Conservation (phyloP, 1,140 invertebrate genomes). For the Drosophila obscura region DNA sequence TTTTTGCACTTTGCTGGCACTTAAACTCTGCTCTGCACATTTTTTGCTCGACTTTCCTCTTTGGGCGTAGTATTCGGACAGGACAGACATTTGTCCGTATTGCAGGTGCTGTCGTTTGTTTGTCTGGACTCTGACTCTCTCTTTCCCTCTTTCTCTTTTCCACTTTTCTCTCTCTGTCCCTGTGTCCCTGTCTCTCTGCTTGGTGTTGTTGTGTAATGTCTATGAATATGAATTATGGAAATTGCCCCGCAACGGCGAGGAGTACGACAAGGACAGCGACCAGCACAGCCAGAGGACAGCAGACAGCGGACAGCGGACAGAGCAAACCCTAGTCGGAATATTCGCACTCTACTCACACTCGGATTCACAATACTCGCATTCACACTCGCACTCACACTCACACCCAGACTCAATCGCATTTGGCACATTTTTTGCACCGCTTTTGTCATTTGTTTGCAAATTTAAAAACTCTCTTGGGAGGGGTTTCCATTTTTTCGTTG, state of each 20-base stretch:
- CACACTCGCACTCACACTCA: not conserved
- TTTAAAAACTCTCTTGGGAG: slow-evolving; percentile 37
- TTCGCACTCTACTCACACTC: slow-evolving; percentile 12
- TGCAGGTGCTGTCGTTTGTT: slow-evolving; percentile 78
- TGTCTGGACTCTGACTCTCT: slow-evolving; percentile 52
- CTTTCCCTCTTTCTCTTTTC: not conserved
- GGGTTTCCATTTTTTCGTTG: slow-evolving; percentile 10
- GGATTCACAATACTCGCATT: not conserved
- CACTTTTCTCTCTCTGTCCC: slow-evolving; percentile 18
- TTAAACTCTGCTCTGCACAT: slow-evolving; percentile 54
- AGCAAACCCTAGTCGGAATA: slow-evolving; percentile 26
- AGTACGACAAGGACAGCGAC: slow-evolving; percentile 59
- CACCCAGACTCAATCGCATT: slow-evolving; percentile 27
- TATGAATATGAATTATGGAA: slow-evolving; percentile 83
- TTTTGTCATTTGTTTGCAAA: slow-evolving; percentile 40
- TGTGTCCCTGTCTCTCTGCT: slow-evolving; percentile 14
- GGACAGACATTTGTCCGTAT: slow-evolving; percentile 73
- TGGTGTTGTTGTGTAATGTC: slow-evolving; percentile 54
- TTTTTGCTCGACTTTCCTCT: slow-evolving; percentile 22
- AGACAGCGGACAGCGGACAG: too few relatives aligned
- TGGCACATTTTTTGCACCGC: slow-evolving; percentile 41
- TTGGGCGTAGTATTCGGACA: slow-evolving; percentile 31
- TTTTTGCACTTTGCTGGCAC: slow-evolving; percentile 62
- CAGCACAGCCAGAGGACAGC: slow-evolving; percentile 18
- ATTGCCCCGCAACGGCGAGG: slow-evolving; percentile 63